A percentile compares a stretch with the other conserved stretches of the same genome.
phyloP scores from a whole-genome alignment of 1,140 invertebrate species.

The Polypedilum pembai region DNA sequence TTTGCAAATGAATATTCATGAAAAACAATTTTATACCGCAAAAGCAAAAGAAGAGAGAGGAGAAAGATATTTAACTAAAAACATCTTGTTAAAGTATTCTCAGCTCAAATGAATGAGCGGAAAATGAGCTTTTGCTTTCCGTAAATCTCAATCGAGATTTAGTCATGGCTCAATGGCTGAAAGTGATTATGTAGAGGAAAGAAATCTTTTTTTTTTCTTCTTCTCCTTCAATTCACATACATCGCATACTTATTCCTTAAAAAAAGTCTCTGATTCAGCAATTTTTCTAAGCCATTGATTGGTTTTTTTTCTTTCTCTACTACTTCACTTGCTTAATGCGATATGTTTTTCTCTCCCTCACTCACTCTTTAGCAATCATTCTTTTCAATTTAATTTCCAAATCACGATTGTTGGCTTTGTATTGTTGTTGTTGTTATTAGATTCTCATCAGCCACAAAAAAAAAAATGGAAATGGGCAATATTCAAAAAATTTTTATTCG shows the following conservation, averaged over 20 bases:
- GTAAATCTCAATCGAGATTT: constrained; percentile 4
- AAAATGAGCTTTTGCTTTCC: background rate
- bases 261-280: constrained; percentile 8
- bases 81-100: background rate
- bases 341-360: background rate
- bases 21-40: background rate
- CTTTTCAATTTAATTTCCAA: constrained; percentile 15
- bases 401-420: background rate
- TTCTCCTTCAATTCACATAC: background rate
- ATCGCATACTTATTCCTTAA: background rate
- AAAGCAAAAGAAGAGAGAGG: background rate
- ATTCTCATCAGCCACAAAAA: too few species aligned
- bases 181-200: background rate
- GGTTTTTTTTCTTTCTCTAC: background rate
- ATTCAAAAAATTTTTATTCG: too few species aligned
- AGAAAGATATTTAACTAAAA: background rate
- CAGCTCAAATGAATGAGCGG: background rate
- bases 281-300: background rate
- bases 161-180: background rate
- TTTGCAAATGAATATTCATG: constrained; percentile 21
- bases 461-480: too few species aligned
- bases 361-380: background rate
- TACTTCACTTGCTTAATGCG: background rate
- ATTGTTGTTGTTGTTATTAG: too few species aligned
- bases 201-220: background rate